These are phyloP conservation scores for Campylomormyrus tamandua DNA, from an alignment of 2,113 vertebrate species.

Conservation along the genomic window DNA sequence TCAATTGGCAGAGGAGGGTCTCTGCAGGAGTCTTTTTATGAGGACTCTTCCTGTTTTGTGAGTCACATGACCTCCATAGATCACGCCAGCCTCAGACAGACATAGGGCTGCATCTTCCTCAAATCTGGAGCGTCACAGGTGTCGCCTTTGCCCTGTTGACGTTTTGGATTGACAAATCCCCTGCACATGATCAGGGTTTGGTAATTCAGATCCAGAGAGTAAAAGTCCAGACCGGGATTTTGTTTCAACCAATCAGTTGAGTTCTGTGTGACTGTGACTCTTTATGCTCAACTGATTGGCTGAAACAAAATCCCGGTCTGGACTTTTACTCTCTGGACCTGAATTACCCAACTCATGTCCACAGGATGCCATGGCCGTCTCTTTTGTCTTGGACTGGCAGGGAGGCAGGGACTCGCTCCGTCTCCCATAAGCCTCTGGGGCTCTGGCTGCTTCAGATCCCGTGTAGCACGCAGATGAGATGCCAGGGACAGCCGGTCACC, in stretches of 20 bases:
- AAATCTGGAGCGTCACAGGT: not conserved
- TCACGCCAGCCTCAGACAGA: not conserved
- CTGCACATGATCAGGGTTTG: not conserved
- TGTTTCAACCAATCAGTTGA: no score
- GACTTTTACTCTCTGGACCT: no score
- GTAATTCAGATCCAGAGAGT: no score
- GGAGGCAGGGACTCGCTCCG: not conserved
- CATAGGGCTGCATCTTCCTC: not conserved
- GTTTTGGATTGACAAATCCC: not conserved
- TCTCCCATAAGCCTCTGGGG: not conserved
- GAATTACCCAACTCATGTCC: not conserved
- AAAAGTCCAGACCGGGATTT: no score
- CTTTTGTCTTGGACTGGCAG: no score
- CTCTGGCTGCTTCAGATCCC: not conserved
- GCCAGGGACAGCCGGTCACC: not conserved
- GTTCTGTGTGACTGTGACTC: no score
- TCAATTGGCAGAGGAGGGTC: not conserved
- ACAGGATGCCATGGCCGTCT: not conserved
- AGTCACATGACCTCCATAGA: not conserved
- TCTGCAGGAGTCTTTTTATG: not conserved
- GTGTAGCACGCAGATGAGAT: not conserved
- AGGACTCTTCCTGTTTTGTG: not conserved
- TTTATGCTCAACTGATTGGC: no score
- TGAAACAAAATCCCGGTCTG: no score
- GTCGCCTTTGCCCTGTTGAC: not conserved